Percentiles rank a stretch among this genome's conserved stretches.
Conservation (phyloP, 2,113 vertebrate genomes). For the Xiphias gladius region DNA sequence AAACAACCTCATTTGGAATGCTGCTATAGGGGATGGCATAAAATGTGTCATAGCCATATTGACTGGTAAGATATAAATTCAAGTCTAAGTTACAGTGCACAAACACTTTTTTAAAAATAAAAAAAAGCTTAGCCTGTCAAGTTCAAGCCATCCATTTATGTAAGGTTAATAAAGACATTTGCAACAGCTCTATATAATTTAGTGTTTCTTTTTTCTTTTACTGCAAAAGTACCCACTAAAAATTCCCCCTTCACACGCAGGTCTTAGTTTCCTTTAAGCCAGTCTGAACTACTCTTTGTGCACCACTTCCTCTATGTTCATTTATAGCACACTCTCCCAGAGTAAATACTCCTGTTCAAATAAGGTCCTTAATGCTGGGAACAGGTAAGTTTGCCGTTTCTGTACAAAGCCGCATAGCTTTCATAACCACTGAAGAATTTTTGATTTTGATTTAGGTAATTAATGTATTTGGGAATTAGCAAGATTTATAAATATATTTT, state of each 20-base stretch:
- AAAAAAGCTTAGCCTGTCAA: not conserved
- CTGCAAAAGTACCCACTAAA: conserved; percentile 45
- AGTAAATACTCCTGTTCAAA: conserved; percentile 81
- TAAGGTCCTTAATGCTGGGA: conserved; percentile 64
- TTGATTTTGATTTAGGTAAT: conserved; percentile 57
- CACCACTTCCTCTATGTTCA: conserved; percentile 76
- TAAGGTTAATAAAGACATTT: conserved; percentile 35
- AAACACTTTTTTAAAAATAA: conserved; percentile 30
- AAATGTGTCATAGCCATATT: conserved; percentile 87
- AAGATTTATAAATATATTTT: conserved; percentile 54
- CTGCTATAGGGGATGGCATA: conserved; percentile 87
- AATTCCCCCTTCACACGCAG: conserved; percentile 42
- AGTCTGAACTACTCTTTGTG: conserved; percentile 76
- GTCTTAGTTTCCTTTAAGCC: conserved; percentile 64
- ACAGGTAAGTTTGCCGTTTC: conserved; percentile 60
- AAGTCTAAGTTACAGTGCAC: conserved; percentile 55
- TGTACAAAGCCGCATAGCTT: conserved; percentile 45
- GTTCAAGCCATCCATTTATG: conserved; percentile 10
- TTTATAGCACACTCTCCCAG: conserved; percentile 77
- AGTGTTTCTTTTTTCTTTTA: conserved; percentile 23
- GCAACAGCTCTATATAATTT: conserved; percentile 27
- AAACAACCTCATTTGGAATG: conserved; percentile 87
- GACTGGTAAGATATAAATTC: conserved; percentile 81
- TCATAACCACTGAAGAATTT: conserved; percentile 48
- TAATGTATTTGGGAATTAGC: conserved; percentile 59